Evolutionary conservation across 2,797 vertebrate genomes (phyloP), one percentile per base, ranked within the genome.

Genomic region (Rhadinocentrus ornatus): DNA sequence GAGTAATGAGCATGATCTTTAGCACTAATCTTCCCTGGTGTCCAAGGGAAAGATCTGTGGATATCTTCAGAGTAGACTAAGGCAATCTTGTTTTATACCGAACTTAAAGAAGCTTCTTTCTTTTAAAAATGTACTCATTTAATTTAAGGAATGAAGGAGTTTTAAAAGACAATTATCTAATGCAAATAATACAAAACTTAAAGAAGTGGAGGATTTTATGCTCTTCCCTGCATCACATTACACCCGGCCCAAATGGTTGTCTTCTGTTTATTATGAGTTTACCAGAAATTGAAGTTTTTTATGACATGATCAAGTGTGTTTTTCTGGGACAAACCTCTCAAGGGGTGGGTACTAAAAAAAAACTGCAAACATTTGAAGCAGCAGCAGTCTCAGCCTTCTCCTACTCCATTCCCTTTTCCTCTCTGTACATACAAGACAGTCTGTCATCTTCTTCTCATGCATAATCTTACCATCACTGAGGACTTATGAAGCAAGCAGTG

Each of bases 261-360:
- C 35, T 1, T 0, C 64, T 39, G 39, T 31, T 27, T 11, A 20
- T 46, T 44, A 53, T 69, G 41, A n/a, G 58, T 72, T 69, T 55
- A 31, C 69, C 12, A 3, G 59, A 13, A 54, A 66, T 50, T 22
- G 44, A 31, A 9, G 34, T 54, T 34, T 59, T 55, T 39, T 9
- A 16, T 60, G 44, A 44, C 67, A 68, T 71, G 57, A 79, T 59
- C 32, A 59, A 63, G 83, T 32, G 53, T 87, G 77, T 87, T 90
- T 93, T 92, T 93, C 89, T 93, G 85, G 91, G 88, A 80, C 88
- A 75, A 91, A 90, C 70, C 89, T 83, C 81, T 0, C 41, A 15
- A 41, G 15, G 39, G 34, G 31, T 32, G 31, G 31, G 31, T 32
- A 58, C 37, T 44, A 60, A 56, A 70, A 53, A 62, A 68, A 73